These are phyloP conservation scores for Megathymus violae DNA, from an alignment of 1,140 invertebrate species.

Conservation along the genomic window DNA sequence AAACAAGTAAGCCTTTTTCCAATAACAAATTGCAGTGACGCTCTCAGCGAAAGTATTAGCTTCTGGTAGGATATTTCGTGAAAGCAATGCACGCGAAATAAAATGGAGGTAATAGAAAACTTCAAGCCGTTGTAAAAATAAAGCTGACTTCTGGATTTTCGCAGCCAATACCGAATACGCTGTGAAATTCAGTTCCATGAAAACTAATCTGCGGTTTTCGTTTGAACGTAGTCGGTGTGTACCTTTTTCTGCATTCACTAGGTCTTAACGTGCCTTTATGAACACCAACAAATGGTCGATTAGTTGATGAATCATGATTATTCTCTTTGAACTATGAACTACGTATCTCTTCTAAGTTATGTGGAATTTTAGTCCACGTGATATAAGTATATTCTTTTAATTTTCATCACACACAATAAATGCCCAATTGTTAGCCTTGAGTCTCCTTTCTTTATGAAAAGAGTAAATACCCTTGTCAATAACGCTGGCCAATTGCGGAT, in stretches of 20 bases:
- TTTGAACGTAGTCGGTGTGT: neutral
- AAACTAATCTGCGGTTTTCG: constrained; percentile 17
- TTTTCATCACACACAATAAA: too few relatives aligned
- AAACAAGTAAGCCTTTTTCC: constrained; percentile 23
- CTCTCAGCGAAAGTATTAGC: constrained; percentile 30
- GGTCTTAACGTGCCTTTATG: neutral
- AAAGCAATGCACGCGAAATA: constrained; percentile 25
- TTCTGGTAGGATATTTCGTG: constrained; percentile 19
- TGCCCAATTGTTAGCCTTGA: too few relatives aligned
- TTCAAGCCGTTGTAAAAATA: constrained; percentile 17
- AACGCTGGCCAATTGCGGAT: too few relatives aligned
- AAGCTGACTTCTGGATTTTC: constrained; percentile 30
- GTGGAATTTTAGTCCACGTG: too few relatives aligned
- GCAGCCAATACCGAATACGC: constrained; percentile 17
- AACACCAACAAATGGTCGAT: too few relatives aligned
- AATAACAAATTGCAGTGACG: constrained; percentile 33
- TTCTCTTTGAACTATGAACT: too few relatives aligned
- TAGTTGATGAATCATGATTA: too few relatives aligned
- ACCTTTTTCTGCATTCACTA: neutral
- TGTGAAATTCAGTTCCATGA: constrained; percentile 13
- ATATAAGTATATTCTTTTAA: too few relatives aligned
- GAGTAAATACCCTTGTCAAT: too few relatives aligned
- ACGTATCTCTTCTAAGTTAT: too few relatives aligned
- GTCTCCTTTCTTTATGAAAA: too few relatives aligned
- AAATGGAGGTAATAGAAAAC: constrained; percentile 33